phyloP scores from a whole-genome alignment of 1,140 invertebrate genomes.

The Pachypeltis micranthus region DNA sequence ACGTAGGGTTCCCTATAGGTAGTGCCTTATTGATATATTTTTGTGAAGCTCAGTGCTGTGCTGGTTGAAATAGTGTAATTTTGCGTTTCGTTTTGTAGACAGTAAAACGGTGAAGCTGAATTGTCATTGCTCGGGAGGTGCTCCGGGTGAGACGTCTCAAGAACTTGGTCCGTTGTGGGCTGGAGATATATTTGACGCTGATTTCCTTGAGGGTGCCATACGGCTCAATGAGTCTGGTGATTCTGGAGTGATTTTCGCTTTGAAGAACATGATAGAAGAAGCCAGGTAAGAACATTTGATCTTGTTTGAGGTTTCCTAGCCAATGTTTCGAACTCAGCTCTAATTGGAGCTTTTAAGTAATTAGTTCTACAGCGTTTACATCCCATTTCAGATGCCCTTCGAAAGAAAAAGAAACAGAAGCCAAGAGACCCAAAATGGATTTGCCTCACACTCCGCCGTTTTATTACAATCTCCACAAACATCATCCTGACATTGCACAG shows the following conservation, averaged over 20 bases:
- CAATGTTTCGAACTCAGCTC: too few species aligned
- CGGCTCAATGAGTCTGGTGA: background rate
- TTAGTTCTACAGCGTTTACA: too few species aligned
- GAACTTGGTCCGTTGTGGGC: constrained; percentile 18
- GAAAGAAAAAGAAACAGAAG: background rate
- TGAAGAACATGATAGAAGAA: constrained; percentile 16
- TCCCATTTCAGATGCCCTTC: constrained; percentile 13
- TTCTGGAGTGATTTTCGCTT: background rate
- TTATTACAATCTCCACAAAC: constrained; percentile 33
- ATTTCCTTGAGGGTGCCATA: constrained; percentile 13
- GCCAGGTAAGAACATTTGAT: constrained; percentile 15
- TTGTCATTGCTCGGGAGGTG: constrained; percentile 7
- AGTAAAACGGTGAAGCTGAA: background rate
- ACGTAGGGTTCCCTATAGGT: constrained; percentile 6
- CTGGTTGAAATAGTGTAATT: too few species aligned
- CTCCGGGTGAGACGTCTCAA: constrained; percentile 6
- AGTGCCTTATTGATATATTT: background rate
- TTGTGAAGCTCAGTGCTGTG: too few species aligned
- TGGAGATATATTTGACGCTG: constrained; percentile 15
- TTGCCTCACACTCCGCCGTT: constrained; percentile 26
- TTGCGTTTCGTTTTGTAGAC: too few species aligned
- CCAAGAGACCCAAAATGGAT: constrained; percentile 6
- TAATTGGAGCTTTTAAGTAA: too few species aligned
- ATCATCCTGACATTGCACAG: constrained; percentile 30
- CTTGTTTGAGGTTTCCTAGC: too few species aligned